A percentile compares a stretch with the other conserved stretches of the same genome.
Conservation (phyloP, 1,140 invertebrate species). For the Ips nitidus region DNA sequence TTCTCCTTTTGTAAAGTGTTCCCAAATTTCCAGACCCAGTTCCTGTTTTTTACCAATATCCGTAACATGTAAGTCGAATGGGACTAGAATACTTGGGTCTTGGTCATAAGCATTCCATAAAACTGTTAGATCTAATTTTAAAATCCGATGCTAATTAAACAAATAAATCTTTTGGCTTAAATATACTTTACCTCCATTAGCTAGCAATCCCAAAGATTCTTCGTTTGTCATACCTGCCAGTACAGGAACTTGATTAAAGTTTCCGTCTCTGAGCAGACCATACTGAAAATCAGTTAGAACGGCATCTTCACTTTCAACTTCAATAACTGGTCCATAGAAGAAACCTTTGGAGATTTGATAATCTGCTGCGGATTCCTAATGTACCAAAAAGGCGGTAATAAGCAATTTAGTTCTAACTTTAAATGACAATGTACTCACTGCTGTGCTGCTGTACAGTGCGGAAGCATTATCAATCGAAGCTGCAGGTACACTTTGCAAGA, state of each 20-base stretch:
- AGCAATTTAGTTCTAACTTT: not conserved
- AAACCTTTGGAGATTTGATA: constrained; percentile 34
- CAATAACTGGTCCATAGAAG: constrained; percentile 31
- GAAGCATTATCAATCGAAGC: constrained; percentile 27
- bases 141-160: not conserved
- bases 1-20: constrained; percentile 7
- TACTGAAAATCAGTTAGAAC: constrained; percentile 26
- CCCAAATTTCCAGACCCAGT: constrained; percentile 16
- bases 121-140: constrained; percentile 9
- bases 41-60: constrained; percentile 4
- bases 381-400: constrained; percentile 5
- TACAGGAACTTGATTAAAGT: constrained; percentile 26
- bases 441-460: not conserved
- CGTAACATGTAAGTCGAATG: constrained; percentile 28
- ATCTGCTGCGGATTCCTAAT: constrained; percentile 22
- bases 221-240: constrained; percentile 35
- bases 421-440: constrained; percentile 2
- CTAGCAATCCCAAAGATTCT: constrained; percentile 23
- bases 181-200: constrained; percentile 13
- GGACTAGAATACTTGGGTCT: constrained; percentile 20
- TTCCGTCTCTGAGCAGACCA: constrained; percentile 19
- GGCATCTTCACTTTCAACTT: constrained; percentile 16
- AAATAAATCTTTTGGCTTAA: not conserved
- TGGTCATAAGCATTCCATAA: constrained; percentile 24
- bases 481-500: constrained; percentile 19